Evolutionary conservation across 2,888 invertebrate species (phyloP).

Genomic region (Amiota mariae): DNA sequence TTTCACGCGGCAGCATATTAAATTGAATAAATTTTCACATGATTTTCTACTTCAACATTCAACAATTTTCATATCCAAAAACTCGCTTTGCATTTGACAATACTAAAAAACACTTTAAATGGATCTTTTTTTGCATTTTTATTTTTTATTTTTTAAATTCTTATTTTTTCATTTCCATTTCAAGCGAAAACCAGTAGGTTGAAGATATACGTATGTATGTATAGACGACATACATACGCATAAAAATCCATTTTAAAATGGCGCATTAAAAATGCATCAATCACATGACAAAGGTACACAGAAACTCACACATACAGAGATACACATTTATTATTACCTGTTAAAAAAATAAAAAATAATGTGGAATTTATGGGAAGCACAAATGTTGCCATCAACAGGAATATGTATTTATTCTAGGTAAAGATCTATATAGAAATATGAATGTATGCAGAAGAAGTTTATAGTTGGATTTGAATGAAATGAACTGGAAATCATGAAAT

Average conservation of each 20-base stretch:
- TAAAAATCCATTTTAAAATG: constrained; percentile 19
- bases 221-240: too few relatives aligned
- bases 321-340: constrained; percentile 17
- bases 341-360: background rate
- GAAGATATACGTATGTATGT: background rate
- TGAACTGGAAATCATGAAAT: background rate
- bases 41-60: too few relatives aligned
- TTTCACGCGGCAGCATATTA: too few relatives aligned
- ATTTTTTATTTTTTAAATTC: background rate
- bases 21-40: too few relatives aligned
- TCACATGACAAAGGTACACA: constrained; percentile 50
- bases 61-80: too few relatives aligned
- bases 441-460: background rate
- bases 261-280: constrained; percentile 69
- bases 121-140: too few relatives aligned
- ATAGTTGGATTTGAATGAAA: background rate
- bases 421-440: background rate
- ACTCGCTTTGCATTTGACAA: too few relatives aligned
- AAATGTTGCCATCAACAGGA: too few relatives aligned
- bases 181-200: background rate
- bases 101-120: too few relatives aligned
- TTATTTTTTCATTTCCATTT: background rate
- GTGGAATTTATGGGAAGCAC: too few relatives aligned
- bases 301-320: background rate
- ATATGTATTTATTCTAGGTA: too few relatives aligned